Conservation (phyloP, 35 echinoderm and acorn worm genomes). For the Nesometra sesokonis region DNA sequence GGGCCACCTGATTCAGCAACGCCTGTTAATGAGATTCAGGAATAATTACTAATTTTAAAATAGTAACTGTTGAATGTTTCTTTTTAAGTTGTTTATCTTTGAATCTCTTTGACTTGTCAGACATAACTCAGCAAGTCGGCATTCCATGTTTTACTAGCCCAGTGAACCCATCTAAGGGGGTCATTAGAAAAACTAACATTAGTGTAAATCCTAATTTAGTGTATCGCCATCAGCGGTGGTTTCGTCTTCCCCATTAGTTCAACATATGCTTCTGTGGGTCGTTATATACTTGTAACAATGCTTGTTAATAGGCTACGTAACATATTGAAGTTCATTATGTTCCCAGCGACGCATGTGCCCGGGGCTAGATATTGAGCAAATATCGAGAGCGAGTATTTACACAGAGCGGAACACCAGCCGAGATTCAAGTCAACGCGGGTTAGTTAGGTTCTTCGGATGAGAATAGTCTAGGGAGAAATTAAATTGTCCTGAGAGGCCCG, state of each 20-base stretch:
- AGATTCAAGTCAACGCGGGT: not conserved
- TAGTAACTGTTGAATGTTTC: not conserved
- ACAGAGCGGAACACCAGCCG: not conserved
- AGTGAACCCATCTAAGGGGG: not conserved
- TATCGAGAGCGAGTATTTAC: not conserved
- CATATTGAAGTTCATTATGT: not conserved
- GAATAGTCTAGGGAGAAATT: not conserved
- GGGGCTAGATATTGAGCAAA: not conserved
- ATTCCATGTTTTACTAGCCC: not conserved
- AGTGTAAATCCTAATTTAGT: not conserved
- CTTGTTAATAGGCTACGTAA: not conserved
- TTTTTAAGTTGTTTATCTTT: not conserved
- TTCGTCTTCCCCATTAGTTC: not conserved
- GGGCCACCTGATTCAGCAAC: not conserved
- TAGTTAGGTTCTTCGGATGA: not conserved
- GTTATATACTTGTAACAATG: not conserved
- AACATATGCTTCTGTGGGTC: not conserved
- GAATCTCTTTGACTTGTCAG: not conserved
- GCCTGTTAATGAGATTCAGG: not conserved
- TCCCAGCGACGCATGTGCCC: not conserved
- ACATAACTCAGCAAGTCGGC: not conserved
- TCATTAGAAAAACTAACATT: not conserved
- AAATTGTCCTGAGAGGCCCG: not conserved
- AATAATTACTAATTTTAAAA: not conserved
- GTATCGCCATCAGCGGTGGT: not conserved